Base-by-base conservation (phyloP, 2,797 vertebrate species). In the Tadarida brasiliensis region DNA sequence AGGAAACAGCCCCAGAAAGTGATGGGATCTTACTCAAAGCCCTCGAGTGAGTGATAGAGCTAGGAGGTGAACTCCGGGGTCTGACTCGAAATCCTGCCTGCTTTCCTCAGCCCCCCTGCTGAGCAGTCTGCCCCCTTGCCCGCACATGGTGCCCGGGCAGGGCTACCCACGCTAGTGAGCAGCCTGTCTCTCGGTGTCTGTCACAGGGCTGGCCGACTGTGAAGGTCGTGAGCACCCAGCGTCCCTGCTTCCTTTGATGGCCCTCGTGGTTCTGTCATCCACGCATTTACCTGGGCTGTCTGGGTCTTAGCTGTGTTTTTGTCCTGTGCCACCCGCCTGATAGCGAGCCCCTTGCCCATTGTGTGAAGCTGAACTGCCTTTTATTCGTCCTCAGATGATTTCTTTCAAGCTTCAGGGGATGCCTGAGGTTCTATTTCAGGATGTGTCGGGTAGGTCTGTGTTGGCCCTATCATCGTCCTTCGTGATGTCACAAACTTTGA, bases 211-310 rank as follows among this genome's bases (percentile, higher is more conserved):
- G 0, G 20, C 88, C 3, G 0, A 28, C 24, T 3, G 44, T 16
- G 86, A 68, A 47, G 81, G 81, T 74, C 44, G 2, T 4, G 5
- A 35, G n/a, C 0, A 3, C 24, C 84, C 26, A 6, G n/a, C 0
- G 0, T 1, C 19, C 44, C 17, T 16, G 63, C 19, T 30, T 47
- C n/a, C 65, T 39, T 7, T 22, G 4, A 1, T 0, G 3, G 44
- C 26, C n/a, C 17, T 10, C 7, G 39, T n/a, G 70, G 84, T 17
- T 30, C 44, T 86, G 12, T 65, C 16, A 1, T 22, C 8, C 22
- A 0, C 7, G 28, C 11, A 17, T 39, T 51, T 54, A 22, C 82
- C 54, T 17, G 35, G 0, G 2, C 17, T n/a, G 30, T 63, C 68
- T 87, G 47, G n/a, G 47, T 57, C 70, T 76, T 16, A 51, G 56